These are phyloP conservation scores for Hepsetus odoe DNA, from an alignment of 2,113 vertebrate genomes.

Conservation along the genomic window DNA sequence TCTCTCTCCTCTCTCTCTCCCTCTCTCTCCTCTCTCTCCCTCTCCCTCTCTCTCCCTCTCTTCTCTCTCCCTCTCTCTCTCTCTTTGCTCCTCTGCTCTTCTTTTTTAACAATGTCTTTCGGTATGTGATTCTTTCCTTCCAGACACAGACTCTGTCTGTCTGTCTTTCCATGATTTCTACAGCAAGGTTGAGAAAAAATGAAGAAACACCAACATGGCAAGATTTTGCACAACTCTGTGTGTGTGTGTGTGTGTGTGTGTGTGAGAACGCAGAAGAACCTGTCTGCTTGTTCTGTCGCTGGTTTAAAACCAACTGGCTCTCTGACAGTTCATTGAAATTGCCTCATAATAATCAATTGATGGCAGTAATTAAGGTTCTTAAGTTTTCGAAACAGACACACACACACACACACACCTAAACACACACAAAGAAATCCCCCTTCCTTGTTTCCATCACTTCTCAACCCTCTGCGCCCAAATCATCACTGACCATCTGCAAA, in stretches of 20 bases:
- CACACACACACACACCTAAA: constrained; percentile 23
- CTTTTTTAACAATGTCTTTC: too few species aligned
- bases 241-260: constrained; percentile 9
- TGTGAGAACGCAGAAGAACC: constrained; percentile 44
- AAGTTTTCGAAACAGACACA: constrained; percentile 58
- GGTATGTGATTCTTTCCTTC: too few species aligned
- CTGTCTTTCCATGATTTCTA: background rate
- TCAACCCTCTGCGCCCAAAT: constrained; percentile 29
- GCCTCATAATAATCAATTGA: constrained; percentile 73
- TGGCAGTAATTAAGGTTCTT: constrained; percentile 70
- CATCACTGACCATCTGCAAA: constrained; percentile 32
- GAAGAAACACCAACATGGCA: constrained; percentile 3
- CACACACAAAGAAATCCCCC: background rate
- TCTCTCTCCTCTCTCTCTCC: too few species aligned
- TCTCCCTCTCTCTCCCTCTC: too few species aligned
- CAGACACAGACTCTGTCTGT: background rate
- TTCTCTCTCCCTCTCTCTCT: too few species aligned
- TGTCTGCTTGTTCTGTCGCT: constrained; percentile 46
- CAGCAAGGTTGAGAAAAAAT: background rate
- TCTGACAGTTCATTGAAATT: constrained; percentile 70
- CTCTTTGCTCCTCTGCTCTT: too few species aligned
- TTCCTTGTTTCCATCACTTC: constrained; percentile 33
- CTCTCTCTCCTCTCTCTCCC: too few species aligned
- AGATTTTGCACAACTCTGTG: background rate
- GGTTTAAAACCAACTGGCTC: constrained; percentile 67